These are phyloP conservation scores for Astreopora myriophthalma DNA, from an alignment of 64 coral and sea anemone genomes.

Conservation along the genomic window DNA sequence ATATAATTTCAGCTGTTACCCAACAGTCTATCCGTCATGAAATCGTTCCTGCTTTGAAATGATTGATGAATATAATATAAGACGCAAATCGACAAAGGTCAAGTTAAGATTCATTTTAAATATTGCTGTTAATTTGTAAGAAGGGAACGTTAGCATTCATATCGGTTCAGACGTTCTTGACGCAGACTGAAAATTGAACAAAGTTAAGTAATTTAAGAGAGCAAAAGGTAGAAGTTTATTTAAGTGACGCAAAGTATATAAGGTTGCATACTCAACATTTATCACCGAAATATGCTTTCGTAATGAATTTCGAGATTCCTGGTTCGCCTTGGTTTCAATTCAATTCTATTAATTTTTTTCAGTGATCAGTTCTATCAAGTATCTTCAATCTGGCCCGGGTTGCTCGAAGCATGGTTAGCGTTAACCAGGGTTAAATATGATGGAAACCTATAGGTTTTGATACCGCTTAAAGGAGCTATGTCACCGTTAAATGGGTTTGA, in stretches of 20 bases:
- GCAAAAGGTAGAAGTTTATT: too few species aligned
- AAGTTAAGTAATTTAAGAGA: conserved; percentile 23
- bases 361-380: too few species aligned
- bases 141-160: not conserved
- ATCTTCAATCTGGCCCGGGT: not conserved
- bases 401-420: too few species aligned
- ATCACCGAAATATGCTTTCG: conserved; percentile 1
- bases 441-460: too few species aligned
- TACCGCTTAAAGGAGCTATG: too few species aligned
- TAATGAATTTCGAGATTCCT: not conserved
- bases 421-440: too few species aligned
- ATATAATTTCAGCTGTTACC: not conserved
- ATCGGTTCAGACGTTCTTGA: not conserved
- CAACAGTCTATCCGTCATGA: not conserved
- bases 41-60: conserved; percentile 9
- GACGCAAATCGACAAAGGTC: not conserved
- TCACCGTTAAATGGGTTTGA: too few species aligned
- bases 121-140: not conserved
- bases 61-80: conserved; percentile 28
- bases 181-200: not conserved
- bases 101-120: not conserved
- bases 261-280: not conserved
- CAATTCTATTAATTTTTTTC: too few species aligned
- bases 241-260: not conserved
- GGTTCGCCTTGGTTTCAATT: not conserved